Percentiles rank a stretch among this genome's conserved stretches.
phyloP scores from a whole-genome alignment of 2,113 vertebrate genomes.

The Oreamnos americanus region DNA sequence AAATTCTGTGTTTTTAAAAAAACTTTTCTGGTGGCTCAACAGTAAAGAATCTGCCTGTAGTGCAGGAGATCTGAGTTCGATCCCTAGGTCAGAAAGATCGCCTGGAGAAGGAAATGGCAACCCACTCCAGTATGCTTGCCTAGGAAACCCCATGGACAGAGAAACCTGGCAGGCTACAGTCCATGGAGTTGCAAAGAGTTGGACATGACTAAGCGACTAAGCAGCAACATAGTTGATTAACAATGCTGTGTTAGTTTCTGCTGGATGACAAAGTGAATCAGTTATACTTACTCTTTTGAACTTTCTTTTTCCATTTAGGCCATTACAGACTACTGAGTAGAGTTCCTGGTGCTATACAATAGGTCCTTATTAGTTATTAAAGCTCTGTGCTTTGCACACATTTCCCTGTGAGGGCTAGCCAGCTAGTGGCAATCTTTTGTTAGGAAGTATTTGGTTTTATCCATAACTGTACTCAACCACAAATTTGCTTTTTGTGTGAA shows the following conservation, averaged over 20 bases:
- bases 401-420: not conserved
- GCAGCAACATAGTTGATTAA: not conserved
- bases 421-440: not conserved
- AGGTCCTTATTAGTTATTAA: not conserved
- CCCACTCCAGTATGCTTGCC: not conserved
- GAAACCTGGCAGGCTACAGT: not conserved
- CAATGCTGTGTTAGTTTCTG: not conserved
- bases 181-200: not conserved
- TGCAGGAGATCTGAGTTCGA: not conserved
- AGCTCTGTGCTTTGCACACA: not conserved
- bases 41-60: not conserved
- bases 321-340: not conserved
- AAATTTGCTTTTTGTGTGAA: not conserved
- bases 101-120: not conserved
- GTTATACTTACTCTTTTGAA: not conserved
- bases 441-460: conserved; percentile 4
- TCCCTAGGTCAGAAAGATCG: not conserved
- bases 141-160: not conserved
- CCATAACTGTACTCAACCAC: not conserved
- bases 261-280: not conserved
- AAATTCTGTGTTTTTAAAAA: not conserved
- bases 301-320: not conserved
- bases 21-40: not conserved
- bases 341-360: not conserved
- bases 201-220: not conserved